phyloP scores from a whole-genome alignment of 2,113 vertebrate species.

The Theristicus caerulescens region DNA sequence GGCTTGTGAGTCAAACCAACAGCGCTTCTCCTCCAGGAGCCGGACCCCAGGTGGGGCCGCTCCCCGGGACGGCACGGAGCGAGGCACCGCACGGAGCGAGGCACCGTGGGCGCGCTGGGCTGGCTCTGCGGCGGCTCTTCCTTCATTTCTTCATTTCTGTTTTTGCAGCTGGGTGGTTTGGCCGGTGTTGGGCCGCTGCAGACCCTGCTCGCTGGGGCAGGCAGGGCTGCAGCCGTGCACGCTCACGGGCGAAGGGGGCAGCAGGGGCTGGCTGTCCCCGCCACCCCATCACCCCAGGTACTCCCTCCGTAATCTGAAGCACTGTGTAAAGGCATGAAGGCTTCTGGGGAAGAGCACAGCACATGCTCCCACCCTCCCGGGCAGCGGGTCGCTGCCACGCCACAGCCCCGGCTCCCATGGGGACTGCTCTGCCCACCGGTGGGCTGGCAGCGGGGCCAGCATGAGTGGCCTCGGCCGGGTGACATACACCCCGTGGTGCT shows the following conservation, averaged over 20 bases:
- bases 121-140: background rate
- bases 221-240: accelerated
- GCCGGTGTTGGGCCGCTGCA: accelerated
- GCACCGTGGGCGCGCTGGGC: accelerated
- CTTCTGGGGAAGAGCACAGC: background rate
- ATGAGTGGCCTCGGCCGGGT: background rate
- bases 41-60: background rate
- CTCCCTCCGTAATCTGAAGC: background rate
- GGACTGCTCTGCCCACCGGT: too few species aligned
- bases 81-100: accelerated
- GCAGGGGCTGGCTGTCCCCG: background rate
- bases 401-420: accelerated
- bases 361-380: accelerated
- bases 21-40: background rate
- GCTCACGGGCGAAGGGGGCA: accelerated
- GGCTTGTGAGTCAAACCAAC: background rate
- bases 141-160: background rate
- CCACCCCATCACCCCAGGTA: accelerated
- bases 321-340: accelerated
- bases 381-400: accelerated
- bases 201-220: background rate
- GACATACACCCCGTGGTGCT: accelerated
- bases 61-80: accelerated
- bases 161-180: background rate
- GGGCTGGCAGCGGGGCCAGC: background rate